A percentile compares a stretch with the other conserved stretches of the same genome.
Conservation (phyloP, 2,888 invertebrate genomes). For the Eudasyphora cyanicolor region DNA sequence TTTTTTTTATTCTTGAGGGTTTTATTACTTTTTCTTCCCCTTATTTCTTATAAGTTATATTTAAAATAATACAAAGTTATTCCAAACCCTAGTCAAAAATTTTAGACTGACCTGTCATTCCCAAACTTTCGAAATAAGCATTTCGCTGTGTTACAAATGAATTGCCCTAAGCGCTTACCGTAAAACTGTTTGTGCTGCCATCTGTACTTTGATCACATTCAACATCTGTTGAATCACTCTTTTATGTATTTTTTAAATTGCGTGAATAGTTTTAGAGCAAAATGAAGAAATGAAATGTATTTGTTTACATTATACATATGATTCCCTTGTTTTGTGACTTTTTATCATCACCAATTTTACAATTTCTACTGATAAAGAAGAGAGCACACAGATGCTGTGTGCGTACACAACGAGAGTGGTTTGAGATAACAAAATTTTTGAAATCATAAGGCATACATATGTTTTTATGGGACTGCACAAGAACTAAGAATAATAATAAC, state of each 20-base stretch:
- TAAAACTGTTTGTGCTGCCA: conserved; percentile 82
- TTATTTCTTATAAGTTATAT: too few relatives aligned
- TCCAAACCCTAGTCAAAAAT: neutral
- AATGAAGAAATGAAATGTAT: conserved; percentile 45
- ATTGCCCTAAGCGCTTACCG: conserved; percentile 80
- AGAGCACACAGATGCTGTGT: conserved; percentile 28
- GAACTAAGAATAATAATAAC: neutral
- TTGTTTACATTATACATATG: conserved; percentile 26
- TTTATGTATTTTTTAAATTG: conserved; percentile 53
- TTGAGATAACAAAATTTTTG: conserved; percentile 34
- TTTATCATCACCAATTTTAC: conserved; percentile 25
- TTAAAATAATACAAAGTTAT: too few relatives aligned
- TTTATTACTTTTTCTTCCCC: too few relatives aligned
- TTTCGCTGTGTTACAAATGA: neutral
- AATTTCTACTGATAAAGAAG: conserved; percentile 5
- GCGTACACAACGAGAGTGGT: neutral
- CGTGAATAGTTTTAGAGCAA: conserved; percentile 45
- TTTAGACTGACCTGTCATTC: too few relatives aligned
- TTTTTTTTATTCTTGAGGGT: neutral
- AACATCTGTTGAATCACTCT: conserved; percentile 85
- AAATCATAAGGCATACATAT: neutral
- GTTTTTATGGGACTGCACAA: conserved; percentile 14
- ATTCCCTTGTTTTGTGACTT: neutral
- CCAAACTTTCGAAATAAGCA: neutral
- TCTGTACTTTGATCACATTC: conserved; percentile 84